Evolutionary conservation across 2,797 vertebrate genomes (phyloP).

Genomic region (Mormyrus hasselquistii): DNA sequence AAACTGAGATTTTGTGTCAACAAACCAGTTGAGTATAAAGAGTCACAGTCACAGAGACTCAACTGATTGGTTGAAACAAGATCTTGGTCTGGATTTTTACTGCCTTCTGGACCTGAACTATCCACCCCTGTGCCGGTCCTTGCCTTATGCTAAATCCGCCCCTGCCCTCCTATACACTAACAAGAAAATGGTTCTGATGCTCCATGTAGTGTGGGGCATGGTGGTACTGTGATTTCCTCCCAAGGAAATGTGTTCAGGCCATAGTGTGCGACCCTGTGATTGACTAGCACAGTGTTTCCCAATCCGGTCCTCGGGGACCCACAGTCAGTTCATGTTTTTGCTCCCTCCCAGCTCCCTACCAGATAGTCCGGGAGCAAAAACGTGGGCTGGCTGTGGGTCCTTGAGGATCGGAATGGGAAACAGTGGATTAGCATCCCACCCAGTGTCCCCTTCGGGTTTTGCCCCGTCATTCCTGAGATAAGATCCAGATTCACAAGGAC

Average conservation of each 20-base stretch:
- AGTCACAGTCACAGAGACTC: neutral
- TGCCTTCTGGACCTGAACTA: neutral
- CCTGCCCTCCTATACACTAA: neutral
- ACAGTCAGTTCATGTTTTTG: neutral
- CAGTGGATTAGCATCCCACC: neutral
- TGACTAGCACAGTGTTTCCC: neutral
- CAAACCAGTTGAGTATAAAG: neutral
- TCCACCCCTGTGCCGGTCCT: neutral
- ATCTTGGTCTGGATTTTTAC: neutral
- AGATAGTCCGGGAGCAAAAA: neutral
- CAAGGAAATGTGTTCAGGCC: neutral
- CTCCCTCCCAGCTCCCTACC: neutral
- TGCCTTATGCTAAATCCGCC: neutral
- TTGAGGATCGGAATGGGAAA: neutral
- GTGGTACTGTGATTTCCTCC: neutral
- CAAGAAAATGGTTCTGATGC: neutral
- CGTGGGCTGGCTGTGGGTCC: neutral
- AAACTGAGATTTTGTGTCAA: neutral
- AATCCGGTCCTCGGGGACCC: neutral
- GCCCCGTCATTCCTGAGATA: neutral
- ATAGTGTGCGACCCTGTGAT: neutral
- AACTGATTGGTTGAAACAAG: neutral
- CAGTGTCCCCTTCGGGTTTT: neutral
- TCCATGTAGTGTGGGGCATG: neutral
- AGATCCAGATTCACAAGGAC: neutral